phyloP scores from a whole-genome alignment of 2,888 invertebrate genomes.

The Pristionchus arcanus region DNA sequence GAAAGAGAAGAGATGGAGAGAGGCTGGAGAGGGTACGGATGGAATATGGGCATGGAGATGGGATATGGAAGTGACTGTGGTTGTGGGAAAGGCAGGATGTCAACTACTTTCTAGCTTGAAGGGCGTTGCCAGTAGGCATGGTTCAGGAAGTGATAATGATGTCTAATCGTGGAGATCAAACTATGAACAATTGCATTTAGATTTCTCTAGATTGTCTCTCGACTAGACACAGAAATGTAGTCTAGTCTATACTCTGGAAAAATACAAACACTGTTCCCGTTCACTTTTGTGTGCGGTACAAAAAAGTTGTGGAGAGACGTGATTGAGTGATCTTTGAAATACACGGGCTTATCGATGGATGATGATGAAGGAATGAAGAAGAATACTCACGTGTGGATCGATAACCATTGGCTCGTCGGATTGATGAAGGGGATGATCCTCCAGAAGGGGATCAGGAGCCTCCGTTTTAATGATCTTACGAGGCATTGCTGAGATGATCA shows the following conservation, averaged over 20 bases:
- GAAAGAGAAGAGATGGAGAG: background rate
- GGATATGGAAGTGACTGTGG: background rate
- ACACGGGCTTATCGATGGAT: background rate
- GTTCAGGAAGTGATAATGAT: background rate
- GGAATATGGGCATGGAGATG: background rate
- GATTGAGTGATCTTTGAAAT: background rate
- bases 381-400: constrained; percentile 19
- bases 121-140: background rate
- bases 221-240: background rate
- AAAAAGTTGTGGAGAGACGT: background rate
- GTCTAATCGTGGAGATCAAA: background rate
- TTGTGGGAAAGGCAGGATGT: background rate
- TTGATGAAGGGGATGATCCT: background rate
- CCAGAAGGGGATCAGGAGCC: background rate
- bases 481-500: constrained; percentile 2
- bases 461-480: constrained; percentile 46
- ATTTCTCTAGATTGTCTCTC: background rate
- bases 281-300: background rate
- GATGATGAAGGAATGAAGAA: background rate
- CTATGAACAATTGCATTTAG: background rate
- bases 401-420: constrained; percentile 16
- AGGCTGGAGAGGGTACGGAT: background rate
- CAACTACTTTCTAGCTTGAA: too few relatives aligned
- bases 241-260: background rate
- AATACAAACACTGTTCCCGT: background rate